Conservation (phyloP, 2,797 vertebrate species). For the Coluber constrictor region DNA sequence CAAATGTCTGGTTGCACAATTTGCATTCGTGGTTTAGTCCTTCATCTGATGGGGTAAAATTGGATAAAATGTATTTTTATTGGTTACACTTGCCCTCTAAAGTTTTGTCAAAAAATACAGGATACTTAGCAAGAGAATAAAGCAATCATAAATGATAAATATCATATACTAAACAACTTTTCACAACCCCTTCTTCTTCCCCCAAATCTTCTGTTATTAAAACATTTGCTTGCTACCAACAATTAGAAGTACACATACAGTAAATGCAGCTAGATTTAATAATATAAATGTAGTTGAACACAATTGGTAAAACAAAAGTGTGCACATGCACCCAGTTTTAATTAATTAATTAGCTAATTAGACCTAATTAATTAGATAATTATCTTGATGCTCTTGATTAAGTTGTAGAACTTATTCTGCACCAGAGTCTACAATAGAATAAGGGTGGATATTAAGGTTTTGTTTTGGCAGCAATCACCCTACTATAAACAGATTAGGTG, state of each 20-base stretch:
- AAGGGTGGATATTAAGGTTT: background rate
- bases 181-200: slow-evolving; percentile 2
- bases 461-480: background rate
- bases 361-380: background rate
- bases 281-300: background rate
- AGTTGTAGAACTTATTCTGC: background rate
- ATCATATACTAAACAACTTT: background rate
- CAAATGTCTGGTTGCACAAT: slow-evolving; percentile 96
- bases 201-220: background rate
- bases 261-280: background rate
- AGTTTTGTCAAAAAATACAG: background rate
- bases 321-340: slow-evolving; percentile 8
- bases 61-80: slow-evolving; percentile 33
- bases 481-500: background rate
- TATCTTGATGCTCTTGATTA: background rate
- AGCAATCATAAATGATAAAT: background rate
- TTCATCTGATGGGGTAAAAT: slow-evolving; percentile 80
- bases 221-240: background rate
- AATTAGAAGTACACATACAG: slow-evolving; percentile 18
- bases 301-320: background rate
- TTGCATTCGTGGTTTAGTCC: slow-evolving; percentile 98
- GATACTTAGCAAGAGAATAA: background rate
- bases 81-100: background rate
- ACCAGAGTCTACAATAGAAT: background rate
- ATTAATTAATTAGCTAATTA: background rate